phyloP scores from a whole-genome alignment of 2,888 invertebrate species.

The Steinernema hermaphroditum region DNA sequence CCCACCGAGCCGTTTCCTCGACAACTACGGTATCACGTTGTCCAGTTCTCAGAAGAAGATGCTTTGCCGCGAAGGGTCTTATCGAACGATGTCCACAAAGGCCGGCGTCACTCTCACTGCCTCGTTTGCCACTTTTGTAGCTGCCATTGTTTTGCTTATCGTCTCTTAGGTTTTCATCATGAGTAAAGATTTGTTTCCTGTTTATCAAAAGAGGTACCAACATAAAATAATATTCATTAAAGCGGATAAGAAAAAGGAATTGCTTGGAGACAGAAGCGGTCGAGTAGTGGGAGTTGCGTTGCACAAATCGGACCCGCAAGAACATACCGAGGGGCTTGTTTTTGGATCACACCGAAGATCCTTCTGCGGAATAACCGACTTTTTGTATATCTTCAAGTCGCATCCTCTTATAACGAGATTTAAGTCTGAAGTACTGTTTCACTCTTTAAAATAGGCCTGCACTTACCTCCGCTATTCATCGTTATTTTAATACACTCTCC shows the following conservation, averaged over 20 bases:
- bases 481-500: not conserved
- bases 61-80: conserved; percentile 24
- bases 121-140: not conserved
- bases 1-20: conserved; percentile 18
- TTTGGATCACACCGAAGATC: not conserved
- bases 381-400: conserved; percentile 40
- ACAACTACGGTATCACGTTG: conserved; percentile 10
- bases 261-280: too few species aligned
- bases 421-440: conserved; percentile 37
- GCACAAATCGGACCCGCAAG: not conserved
- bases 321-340: not conserved
- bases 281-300: too few species aligned
- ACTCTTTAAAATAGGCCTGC: not conserved
- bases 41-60: not conserved
- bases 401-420: conserved; percentile 48
- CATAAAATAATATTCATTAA: too few species aligned
- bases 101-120: not conserved
- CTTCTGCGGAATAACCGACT: conserved; percentile 30
- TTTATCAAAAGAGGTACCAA: too few species aligned
- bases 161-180: too few species aligned
- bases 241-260: too few species aligned
- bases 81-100: not conserved
- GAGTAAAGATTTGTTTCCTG: too few species aligned
- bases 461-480: not conserved
- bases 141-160: not conserved